phyloP scores from a whole-genome alignment of 1,140 invertebrate genomes.

The Formica selysi region DNA sequence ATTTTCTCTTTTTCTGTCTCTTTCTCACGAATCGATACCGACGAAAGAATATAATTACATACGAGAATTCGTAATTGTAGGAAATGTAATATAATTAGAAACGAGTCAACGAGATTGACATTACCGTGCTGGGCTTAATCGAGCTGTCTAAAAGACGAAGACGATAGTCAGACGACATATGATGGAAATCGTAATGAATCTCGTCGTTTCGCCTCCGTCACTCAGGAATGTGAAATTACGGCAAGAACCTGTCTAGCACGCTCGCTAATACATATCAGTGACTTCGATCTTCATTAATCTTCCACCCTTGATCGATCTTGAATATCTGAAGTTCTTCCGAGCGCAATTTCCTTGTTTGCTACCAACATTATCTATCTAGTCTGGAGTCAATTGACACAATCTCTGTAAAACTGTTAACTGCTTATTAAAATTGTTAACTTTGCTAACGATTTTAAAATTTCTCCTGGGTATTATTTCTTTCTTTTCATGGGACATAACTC shows the following conservation, averaged over 20 bases:
- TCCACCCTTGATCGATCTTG: slow-evolving; percentile 37
- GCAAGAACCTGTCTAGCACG: slow-evolving; percentile 54
- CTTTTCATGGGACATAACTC: background rate
- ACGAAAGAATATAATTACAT: slow-evolving; percentile 46
- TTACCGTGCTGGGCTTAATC: slow-evolving; percentile 48
- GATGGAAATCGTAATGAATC: slow-evolving; percentile 63
- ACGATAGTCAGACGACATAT: slow-evolving; percentile 61
- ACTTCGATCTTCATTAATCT: slow-evolving; percentile 64
- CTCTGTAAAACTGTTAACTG: background rate
- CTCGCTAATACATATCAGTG: slow-evolving; percentile 57
- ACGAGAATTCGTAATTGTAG: slow-evolving; percentile 42
- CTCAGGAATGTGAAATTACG: slow-evolving; percentile 56
- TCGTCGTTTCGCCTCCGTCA: slow-evolving; percentile 55
- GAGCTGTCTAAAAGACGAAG: slow-evolving; percentile 58
- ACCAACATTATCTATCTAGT: background rate
- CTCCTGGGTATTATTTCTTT: background rate
- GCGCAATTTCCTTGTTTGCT: slow-evolving; percentile 37
- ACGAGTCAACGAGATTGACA: slow-evolving; percentile 65
- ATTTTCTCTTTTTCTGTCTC: background rate
- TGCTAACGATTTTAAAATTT: background rate
- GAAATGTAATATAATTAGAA: slow-evolving; percentile 54
- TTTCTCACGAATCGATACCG: background rate
- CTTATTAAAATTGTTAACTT: background rate
- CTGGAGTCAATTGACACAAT: background rate
- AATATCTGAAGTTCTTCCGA: slow-evolving; percentile 22